Conservation (phyloP, 1,140 invertebrate species). For the Anadara kagoshimensis region DNA sequence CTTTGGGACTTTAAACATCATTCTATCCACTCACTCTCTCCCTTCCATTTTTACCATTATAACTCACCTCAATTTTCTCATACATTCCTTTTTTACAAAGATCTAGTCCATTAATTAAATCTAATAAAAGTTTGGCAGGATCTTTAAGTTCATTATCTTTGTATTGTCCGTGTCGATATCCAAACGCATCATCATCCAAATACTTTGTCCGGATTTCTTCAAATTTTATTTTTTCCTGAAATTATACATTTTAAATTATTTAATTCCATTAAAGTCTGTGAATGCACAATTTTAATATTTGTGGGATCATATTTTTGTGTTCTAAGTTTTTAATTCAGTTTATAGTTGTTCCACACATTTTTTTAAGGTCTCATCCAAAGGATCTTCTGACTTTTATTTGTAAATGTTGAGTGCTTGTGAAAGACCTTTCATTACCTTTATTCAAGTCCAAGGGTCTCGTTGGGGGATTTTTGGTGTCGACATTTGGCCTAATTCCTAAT, state of each 20-base stretch:
- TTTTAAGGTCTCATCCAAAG: no score
- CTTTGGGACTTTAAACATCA: no score
- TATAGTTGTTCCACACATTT: no score
- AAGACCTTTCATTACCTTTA: no score
- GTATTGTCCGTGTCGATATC: conserved; percentile 38
- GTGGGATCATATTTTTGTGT: not conserved
- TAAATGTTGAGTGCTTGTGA: no score
- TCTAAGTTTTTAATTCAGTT: no score
- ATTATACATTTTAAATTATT: not conserved
- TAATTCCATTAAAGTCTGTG: not conserved
- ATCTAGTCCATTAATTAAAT: conserved; percentile 23
- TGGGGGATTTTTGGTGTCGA: no score
- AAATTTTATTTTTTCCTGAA: conserved; percentile 32
- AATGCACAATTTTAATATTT: not conserved
- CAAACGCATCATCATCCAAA: conserved; percentile 35
- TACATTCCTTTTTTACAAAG: conserved; percentile 18
- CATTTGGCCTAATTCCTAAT: no score
- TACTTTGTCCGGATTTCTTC: conserved; percentile 26
- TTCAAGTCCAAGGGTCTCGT: no score
- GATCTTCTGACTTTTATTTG: no score
- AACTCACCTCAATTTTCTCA: conserved; percentile 39
- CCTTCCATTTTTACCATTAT: no score
- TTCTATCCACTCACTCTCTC: no score
- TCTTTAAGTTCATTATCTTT: conserved; percentile 39
- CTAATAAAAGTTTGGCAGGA: conserved; percentile 41